Evolutionary conservation across 2,113 vertebrate species (phyloP), one percentile per base, ranked within the genome.

Genomic region (Myxocyprinus asiaticus): DNA sequence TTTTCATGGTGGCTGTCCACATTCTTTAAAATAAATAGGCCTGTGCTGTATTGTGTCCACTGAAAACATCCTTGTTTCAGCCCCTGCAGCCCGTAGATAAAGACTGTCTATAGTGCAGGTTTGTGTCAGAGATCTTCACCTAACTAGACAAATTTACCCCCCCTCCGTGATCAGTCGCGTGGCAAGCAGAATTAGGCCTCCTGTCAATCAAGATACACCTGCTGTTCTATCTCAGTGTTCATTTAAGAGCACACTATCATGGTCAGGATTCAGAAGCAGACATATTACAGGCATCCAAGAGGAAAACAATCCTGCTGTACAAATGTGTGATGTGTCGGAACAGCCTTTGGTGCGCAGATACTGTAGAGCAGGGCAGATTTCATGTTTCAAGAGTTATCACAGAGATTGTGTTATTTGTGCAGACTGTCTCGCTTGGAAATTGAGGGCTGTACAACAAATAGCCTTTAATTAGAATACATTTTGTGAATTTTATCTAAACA

Each of bases 151-250:
- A 43, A 64, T 63, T 48, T 56, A 9, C 45, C 45, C 7, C 7
- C 44, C 48, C 12, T 9, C 53, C 0, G 55, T 53, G 70, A 67
- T 61, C 43, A 74, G 62, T 14, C 7, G 47, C 11, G 42, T 65
- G 68, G 50, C 4, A 50, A 44, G 4, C 48, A 67, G 47, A 80
- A 51, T 7, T 6, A 62, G 5, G 22, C 6, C 7, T 43, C 14
- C 43, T 77, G 74, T 71, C 74, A 66, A 14, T 77, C 80, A 47
- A 1, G 22, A 43, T 3, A n/a, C 50, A 69, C 17, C 67, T 55
- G 50, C 50, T 15, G 15, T 11, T 66, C 22, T 33, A 33, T 33
- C 69, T 55, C 9, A 5, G 10, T 55, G 67, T 42, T 55, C 50
- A 71, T 56, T 44, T 42, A 69, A 8, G 48, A 14, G 48, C 48